Evolutionary conservation across 2,797 vertebrate genomes (phyloP), one percentile per base, ranked within the genome.

Genomic region (Discoglossus pictus): DNA sequence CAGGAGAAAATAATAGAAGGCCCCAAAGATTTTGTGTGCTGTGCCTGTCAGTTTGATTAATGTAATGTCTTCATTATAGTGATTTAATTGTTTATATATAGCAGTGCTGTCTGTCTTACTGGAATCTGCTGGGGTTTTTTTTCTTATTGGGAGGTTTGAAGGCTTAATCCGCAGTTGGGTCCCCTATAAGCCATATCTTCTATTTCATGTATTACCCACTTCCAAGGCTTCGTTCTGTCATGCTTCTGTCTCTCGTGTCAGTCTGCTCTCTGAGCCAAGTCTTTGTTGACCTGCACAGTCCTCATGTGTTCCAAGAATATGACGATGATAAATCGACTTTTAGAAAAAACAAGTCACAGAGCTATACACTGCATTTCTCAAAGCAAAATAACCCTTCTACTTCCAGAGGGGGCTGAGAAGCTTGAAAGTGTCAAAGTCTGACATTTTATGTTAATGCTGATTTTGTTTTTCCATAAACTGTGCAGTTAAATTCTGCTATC

Each of bases 11-110:
- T n/a, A n/a, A n/a, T n/a, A 36, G 34, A 50, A 40, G 16, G 21
- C 40, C 7, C 24, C 52, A 17, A 36, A 35, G 36, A 43, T 58
- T n/a, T n/a, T 66, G 24, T 48, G 13, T 27, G 51, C 15, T 62
- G 34, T 9, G 16, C 21, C 35, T 62, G 60, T 50, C 34, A 56
- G 23, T 39, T 31, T 59, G 44, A 66, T 66, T 66, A 58, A 66
- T 58, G 23, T 51, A 12, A 59, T 59, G 35, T 58, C 34, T 56
- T 15, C 16, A 9, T 65, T 34, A n/a, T 51, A 36, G 44, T 66
- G 64, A 66, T 18, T 31, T 58, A 59, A 59, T 66, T 50, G 53
- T 58, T 66, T 66, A 66, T 42, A 66, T 66, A 58, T 66, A 66
- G 43, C 53, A 39, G 21, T 18, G 13, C 43, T 50, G 21, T n/a